Evolutionary conservation across 1,140 invertebrate species (phyloP).

Genomic region (Lasioglossum albipes): DNA sequence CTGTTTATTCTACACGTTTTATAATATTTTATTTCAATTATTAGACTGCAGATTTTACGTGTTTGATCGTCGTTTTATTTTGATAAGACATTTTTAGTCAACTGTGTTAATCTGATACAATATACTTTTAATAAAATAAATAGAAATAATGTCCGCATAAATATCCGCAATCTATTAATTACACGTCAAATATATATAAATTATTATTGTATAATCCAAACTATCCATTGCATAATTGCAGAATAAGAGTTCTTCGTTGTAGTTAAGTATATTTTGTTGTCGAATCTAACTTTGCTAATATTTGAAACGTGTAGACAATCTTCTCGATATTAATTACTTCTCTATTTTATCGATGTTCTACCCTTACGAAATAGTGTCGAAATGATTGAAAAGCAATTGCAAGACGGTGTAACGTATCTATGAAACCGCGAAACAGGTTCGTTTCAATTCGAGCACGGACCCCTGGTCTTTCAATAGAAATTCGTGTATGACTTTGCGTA

Average conservation of each 20-base stretch:
- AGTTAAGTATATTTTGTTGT: not conserved
- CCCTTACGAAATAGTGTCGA: not conserved
- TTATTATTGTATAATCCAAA: too few species aligned
- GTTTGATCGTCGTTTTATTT: not conserved
- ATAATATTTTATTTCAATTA: not conserved
- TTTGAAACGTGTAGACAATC: constrained; percentile 30
- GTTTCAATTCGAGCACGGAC: not conserved
- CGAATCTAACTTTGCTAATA: not conserved
- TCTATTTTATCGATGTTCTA: constrained; percentile 11
- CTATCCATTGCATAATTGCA: too few species aligned
- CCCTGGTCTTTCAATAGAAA: not conserved
- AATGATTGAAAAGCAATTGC: constrained; percentile 17
- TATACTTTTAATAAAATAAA: too few species aligned
- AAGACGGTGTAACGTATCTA: constrained; percentile 10
- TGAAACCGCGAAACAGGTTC: not conserved
- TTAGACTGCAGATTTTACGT: too few species aligned
- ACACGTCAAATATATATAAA: too few species aligned
- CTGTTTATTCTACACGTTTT: constrained; percentile 44
- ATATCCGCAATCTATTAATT: too few species aligned
- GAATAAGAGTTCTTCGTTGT: too few species aligned
- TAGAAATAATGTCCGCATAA: too few species aligned
- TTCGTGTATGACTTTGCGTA: constrained; percentile 4
- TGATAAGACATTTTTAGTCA: not conserved
- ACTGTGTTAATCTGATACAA: not conserved
- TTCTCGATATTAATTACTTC: constrained; percentile 16